Evolutionary conservation across 2,888 invertebrate genomes (phyloP), one percentile per base, ranked within the genome.

Genomic region (Syritta pipiens): DNA sequence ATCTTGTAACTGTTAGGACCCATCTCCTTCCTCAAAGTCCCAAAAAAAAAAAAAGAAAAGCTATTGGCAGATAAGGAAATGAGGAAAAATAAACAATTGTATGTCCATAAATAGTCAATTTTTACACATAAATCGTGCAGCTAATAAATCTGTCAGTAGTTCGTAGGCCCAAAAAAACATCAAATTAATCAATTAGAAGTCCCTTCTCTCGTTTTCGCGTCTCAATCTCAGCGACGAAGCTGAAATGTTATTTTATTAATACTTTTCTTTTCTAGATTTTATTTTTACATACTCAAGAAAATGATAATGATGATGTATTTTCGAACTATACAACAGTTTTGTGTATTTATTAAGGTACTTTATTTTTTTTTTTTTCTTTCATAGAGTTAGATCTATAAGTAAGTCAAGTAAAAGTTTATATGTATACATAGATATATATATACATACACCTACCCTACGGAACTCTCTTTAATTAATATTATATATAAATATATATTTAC

Each of bases 101-200:
- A 77, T 59, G 59, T 65, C 71, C 65, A 71, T 59, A 35, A 60
- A 57, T 79, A 79, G 79, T 79, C 74, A 79, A 74, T 79, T 79
- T 79, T 74, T 68, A 24, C 67, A 79, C 62, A 26, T 74, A 68
- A 57, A 74, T 37, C 48, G 49, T 49, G 67, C 72, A 77, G 63
- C 71, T 76, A 40, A 40, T 63, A n/a, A n/a, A n/a, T 72, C 72
- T 79, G 74, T 44, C 74, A 68, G 44, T 74, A 62, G 62, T 37
- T 44, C 14, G 62, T 32, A 26, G 40, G 55, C 37, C 63, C 26
- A 28, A 6, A 60, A 46, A 35, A 10, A 12, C 35, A 55, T 51
- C 20, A 28, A 48, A 57, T 42, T 55, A 55, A 32, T 4, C 10
- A 17, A 10, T 51, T 20, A 22, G 26, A 28, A 30, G 46, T 35